Evolutionary conservation across 1,140 invertebrate species (phyloP), one percentile per base, ranked within the genome.

Genomic region (Drosophila punjabiensis): DNA sequence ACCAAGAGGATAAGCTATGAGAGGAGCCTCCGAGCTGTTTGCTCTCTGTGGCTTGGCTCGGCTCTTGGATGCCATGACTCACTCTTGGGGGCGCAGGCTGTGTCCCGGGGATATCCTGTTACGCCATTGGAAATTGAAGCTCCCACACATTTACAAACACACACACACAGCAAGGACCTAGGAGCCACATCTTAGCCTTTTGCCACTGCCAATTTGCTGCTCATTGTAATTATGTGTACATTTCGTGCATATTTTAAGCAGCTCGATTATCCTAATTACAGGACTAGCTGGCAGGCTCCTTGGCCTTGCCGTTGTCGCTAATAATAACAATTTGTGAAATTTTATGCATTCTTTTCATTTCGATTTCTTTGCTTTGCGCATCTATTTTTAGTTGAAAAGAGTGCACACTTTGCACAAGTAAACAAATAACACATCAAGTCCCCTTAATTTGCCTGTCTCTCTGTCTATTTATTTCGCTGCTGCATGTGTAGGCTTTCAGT

Each of bases 231-330:
- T 73, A 79, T 84, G 63, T 74, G 74, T 66, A 69, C 52, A 60
- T 53, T 81, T 70, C 32, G 13, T 83, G 84, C 73, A 89, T 89
- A 86, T 82, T 86, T 82, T 69, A 87, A 45, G 66, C 56, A 53
- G 68, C 73, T 56, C 68, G 37, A 84, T 89, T 88, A 73, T 78
- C 71, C 61, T 81, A 84, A 89, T 84, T 80, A 88, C 68, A 65
- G 61, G 83, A 50, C 50, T 47, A 16, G 39, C n/a, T 10, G 50
- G 35, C n/a, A 14, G 61, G 41, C 45, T 43, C n/a, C 32, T 63
- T 63, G 59, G 28, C 28, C 33, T 43, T 16, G 14, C 37, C 37
- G 45, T 45, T 55, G 9, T 24, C 5, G n/a, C 24, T 30, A 48
- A 37, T 48, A 43, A 48, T 35, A 55, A 33, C 0, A 55, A 35